Evolutionary conservation across 2,797 vertebrate genomes (phyloP), one percentile per base, ranked within the genome.

Genomic region (Sebastes cheni): DNA sequence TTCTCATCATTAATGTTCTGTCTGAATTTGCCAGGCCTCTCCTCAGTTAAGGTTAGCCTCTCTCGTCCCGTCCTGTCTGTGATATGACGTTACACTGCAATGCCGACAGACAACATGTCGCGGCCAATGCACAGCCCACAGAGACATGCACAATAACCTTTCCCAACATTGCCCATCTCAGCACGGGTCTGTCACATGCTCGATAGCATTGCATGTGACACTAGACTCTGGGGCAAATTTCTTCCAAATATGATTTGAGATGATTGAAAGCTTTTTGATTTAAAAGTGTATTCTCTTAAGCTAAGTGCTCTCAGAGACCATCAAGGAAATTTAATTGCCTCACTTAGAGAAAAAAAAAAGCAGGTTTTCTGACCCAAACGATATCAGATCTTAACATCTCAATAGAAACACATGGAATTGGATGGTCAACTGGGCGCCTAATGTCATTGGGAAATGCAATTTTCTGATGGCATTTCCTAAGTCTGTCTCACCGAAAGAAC

Each of bases 211-310:
- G 94, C 96, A 96, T 95, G 93, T 97, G 96, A 96, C 96, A 93
- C 95, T 95, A 95, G 92, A 96, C 95, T 96, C 92, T 92, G 89
- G 95, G 97, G 95, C 94, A 96, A 95, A 97, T 97, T 96, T 96
- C 95, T 95, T 94, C 95, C 95, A 97, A 98, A 99, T 97, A 97
- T 96, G 97, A 97, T 98, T 98, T 97, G 95, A 96, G 97, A 97
- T 99, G 98, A 99, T 98, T 99, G 98, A 99, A 99, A 98, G 96
- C 95, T 97, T 98, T 99, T 99, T 99, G 97, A 99, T 99, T 98
- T 98, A 94, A 96, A 97, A 98, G 98, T 98, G 97, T 98, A 98
- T 98, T 98, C 98, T 99, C 97, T 98, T 97, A 97, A 97, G 97
- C 96, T 99, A 99, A 99, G 98, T 99, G 98, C 97, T 99, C 97